Evolutionary conservation across 35 echinoderm and acorn worm species (phyloP).

Genomic region (Lytechinus variegatus): DNA sequence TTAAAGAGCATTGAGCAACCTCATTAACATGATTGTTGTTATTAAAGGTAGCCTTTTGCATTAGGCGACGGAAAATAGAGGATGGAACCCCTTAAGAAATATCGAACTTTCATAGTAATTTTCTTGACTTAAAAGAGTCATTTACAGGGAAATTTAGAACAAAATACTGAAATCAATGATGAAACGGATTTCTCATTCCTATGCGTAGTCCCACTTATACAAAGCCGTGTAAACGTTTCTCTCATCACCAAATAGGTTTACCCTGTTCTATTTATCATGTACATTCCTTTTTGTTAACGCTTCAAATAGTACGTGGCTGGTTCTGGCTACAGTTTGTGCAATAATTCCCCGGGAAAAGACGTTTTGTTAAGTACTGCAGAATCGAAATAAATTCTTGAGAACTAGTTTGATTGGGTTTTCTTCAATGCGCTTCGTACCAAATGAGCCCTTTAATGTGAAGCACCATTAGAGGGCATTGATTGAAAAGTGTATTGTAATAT

Average conservation of each 20-base stretch:
- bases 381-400: background rate
- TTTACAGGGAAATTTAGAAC: background rate
- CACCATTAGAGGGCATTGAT: background rate
- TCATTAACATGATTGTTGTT: background rate
- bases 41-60: too few relatives aligned
- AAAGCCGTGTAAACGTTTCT: background rate
- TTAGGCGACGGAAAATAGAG: too few relatives aligned
- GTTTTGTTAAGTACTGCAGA: background rate
- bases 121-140: background rate
- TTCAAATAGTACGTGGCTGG: too few relatives aligned
- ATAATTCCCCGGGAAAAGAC: background rate
- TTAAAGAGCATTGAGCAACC: background rate
- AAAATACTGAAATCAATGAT: background rate
- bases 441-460: background rate
- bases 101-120: too few relatives aligned
- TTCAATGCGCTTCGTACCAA: background rate
- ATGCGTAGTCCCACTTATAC: background rate
- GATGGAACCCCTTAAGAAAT: too few relatives aligned
- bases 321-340: too few relatives aligned
- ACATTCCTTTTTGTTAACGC: too few relatives aligned
- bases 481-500: background rate
- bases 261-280: background rate
- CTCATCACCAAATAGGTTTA: background rate
- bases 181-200: background rate
- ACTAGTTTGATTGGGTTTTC: background rate